phyloP scores from a whole-genome alignment of 2,888 invertebrate genomes.

The Shargacucullia verbasci region DNA sequence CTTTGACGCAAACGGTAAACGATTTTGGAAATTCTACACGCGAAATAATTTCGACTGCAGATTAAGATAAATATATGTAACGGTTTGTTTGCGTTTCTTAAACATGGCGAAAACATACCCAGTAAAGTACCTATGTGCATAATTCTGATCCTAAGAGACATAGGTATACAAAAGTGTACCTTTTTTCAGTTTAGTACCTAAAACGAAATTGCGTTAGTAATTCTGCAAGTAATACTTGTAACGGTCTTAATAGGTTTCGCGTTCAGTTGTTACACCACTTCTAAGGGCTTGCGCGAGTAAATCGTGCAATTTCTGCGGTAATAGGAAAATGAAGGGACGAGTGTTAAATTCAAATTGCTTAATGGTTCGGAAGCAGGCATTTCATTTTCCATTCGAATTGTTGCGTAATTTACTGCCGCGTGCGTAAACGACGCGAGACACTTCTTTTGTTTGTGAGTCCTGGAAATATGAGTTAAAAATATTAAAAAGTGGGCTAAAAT shows the following conservation, averaged over 20 bases:
- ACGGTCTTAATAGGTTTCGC: constrained; percentile 49
- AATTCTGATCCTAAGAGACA: too few species aligned
- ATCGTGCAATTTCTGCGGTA: constrained; percentile 80
- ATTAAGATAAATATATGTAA: constrained; percentile 37
- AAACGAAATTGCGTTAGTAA: constrained; percentile 28
- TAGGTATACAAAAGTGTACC: too few species aligned
- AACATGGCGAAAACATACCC: background rate
- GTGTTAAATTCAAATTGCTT: constrained; percentile 88
- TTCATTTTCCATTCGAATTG: constrained; percentile 88
- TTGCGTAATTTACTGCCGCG: constrained; percentile 84
- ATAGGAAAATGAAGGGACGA: constrained; percentile 87
- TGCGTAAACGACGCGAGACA: constrained; percentile 75
- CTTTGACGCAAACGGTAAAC: constrained; percentile 71
- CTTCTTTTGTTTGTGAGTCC: constrained; percentile 78
- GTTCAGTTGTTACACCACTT: constrained; percentile 53
- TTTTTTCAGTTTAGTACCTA: background rate
- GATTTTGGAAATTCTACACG: constrained; percentile 59
- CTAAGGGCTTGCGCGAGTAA: constrained; percentile 65
- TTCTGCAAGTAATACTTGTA: constrained; percentile 50
- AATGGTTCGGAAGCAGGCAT: constrained; percentile 87
- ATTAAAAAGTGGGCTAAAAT: constrained; percentile 52
- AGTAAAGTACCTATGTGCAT: too few species aligned
- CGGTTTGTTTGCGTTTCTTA: constrained; percentile 24
- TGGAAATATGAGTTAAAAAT: constrained; percentile 64
- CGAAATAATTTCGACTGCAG: constrained; percentile 44